Percentiles rank a stretch among this genome's conserved stretches.
These are phyloP conservation scores for Eutrigla gurnardus DNA, from an alignment of 2,797 vertebrate genomes.

Conservation along the genomic window DNA sequence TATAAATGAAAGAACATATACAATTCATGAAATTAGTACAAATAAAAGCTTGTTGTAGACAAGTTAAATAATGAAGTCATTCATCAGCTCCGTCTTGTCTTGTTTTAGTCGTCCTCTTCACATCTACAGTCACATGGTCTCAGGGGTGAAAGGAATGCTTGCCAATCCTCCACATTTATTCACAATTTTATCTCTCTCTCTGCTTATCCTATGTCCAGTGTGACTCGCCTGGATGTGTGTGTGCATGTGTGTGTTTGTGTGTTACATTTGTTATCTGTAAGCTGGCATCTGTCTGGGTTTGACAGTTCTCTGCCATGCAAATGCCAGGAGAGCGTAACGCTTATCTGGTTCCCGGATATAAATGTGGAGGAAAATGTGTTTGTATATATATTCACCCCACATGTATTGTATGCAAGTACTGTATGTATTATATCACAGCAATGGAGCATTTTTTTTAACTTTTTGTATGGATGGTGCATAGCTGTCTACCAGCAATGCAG, in stretches of 20 bases:
- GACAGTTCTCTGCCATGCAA: constrained; percentile 22
- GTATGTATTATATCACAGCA: background rate
- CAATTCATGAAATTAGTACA: constrained; percentile 73
- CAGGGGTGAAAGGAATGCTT: background rate
- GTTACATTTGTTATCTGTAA: constrained; percentile 11
- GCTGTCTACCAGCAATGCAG: background rate
- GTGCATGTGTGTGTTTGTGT: constrained; percentile 1
- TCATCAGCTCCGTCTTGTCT: constrained; percentile 47
- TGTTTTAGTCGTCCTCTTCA: constrained; percentile 15
- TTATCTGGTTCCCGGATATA: constrained; percentile 1
- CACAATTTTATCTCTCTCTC: background rate
- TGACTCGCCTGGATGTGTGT: background rate
- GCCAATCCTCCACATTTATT: background rate
- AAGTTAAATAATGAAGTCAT: constrained; percentile 68
- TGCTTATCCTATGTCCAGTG: constrained; percentile 13
- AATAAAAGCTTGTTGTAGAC: constrained; percentile 60
- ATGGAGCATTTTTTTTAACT: background rate
- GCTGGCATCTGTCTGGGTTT: constrained; percentile 24
- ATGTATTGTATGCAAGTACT: background rate
- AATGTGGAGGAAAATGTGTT: constrained; percentile 5
- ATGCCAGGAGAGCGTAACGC: constrained; percentile 19
- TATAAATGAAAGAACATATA: constrained; percentile 66
- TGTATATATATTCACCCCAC: background rate
- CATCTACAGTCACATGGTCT: background rate
- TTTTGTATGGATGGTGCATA: background rate